A percentile compares a stretch with the other conserved stretches of the same genome.
phyloP scores from a whole-genome alignment of 2,888 invertebrate species.

The Pocota personata region DNA sequence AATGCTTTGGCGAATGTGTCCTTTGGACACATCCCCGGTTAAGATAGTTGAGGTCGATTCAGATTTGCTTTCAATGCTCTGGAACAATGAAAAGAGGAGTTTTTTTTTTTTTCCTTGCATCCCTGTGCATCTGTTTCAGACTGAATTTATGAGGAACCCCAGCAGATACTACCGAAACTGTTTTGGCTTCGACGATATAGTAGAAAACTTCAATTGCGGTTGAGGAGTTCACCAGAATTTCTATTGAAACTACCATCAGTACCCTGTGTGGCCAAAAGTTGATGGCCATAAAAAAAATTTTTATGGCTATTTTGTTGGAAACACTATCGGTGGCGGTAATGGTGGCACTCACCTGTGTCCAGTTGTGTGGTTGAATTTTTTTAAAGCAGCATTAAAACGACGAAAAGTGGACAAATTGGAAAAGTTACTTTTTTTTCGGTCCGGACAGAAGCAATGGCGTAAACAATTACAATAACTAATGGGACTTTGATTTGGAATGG shows the following conservation, averaged over 20 bases:
- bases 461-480: conserved; percentile 31
- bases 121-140: conserved; percentile 36
- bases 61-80: conserved; percentile 19
- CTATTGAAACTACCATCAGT: background rate
- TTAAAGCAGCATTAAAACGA: conserved; percentile 9
- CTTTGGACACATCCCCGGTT: conserved; percentile 4
- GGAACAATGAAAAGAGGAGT: background rate
- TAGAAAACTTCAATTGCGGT: conserved; percentile 2
- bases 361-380: conserved; percentile 37
- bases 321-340: background rate
- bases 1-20: conserved; percentile 11
- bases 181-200: too few species aligned
- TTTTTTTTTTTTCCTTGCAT: background rate
- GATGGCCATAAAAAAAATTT: conserved; percentile 30
- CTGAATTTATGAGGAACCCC: conserved; percentile 12
- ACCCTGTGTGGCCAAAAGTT: background rate
- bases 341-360: conserved; percentile 45
- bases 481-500: conserved; percentile 31
- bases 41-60: conserved; percentile 25
- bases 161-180: background rate
- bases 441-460: background rate
- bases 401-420: background rate
- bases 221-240: background rate
- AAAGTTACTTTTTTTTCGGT: background rate
- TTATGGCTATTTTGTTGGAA: background rate